Evolutionary conservation across 37 sponge, comb jelly and placozoan genomes (phyloP).

Genomic region (Mnemiopsis leidyi): DNA sequence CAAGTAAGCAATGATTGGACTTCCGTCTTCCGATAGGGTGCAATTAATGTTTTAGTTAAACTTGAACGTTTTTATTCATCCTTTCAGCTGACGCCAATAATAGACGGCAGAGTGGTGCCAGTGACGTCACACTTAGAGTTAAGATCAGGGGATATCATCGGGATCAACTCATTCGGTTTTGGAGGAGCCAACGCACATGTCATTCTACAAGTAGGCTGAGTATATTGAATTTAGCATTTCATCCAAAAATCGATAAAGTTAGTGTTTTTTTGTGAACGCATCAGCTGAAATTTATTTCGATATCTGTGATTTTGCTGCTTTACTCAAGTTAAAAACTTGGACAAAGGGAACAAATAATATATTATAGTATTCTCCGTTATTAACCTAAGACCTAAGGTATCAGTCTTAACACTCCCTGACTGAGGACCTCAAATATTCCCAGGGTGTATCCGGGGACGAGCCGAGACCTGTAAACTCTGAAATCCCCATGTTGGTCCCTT

Average conservation of each 20-base stretch:
- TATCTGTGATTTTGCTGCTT: too few relatives aligned
- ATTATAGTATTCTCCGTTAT: too few relatives aligned
- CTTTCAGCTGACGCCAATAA: background rate
- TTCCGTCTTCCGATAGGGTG: too few relatives aligned
- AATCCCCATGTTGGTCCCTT: conserved; percentile 42
- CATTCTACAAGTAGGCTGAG: conserved; percentile 56
- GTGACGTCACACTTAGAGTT: conserved; percentile 26
- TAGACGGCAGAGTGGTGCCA: background rate
- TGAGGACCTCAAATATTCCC: background rate
- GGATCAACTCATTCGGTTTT: conserved; percentile 67
- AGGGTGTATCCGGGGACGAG: conserved; percentile 56
- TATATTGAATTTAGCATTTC: too few relatives aligned
- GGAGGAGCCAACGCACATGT: conserved; percentile 69
- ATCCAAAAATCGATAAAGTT: too few relatives aligned
- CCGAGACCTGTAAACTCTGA: background rate
- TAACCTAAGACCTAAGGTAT: too few relatives aligned
- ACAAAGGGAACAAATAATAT: background rate
- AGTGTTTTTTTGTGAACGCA: too few relatives aligned
- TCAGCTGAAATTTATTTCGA: too few relatives aligned
- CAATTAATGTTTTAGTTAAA: too few relatives aligned
- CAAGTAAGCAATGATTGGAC: too few relatives aligned
- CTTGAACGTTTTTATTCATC: background rate
- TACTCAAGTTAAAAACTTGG: background rate
- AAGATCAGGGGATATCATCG: conserved; percentile 44
- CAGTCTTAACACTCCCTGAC: background rate